These are phyloP conservation scores for Chaetogeoica ovagalla DNA, from an alignment of 2,888 invertebrate species.

Conservation along the genomic window DNA sequence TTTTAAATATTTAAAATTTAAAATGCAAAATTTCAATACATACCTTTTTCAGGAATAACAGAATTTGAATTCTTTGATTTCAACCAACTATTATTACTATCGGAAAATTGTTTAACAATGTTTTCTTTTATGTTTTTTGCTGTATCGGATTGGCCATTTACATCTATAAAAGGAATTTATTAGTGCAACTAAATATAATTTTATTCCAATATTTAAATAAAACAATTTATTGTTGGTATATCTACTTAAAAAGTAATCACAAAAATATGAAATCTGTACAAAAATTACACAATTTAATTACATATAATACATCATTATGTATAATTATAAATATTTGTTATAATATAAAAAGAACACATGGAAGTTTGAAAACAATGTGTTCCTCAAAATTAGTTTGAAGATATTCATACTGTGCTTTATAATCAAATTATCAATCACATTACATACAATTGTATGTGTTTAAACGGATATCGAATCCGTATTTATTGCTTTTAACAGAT, in stretches of 20 bases:
- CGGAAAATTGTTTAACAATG: conserved; percentile 65
- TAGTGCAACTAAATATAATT: not conserved
- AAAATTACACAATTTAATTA: no score
- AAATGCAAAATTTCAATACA: not conserved
- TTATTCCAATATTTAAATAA: no score
- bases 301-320: no score
- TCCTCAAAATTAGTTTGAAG: not conserved
- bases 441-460: not conserved
- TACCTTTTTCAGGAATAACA: conserved; percentile 33
- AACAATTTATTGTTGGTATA: no score
- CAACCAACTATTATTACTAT: conserved; percentile 74
- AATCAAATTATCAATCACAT: not conserved
- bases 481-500: no score
- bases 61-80: conserved; percentile 65
- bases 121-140: conserved; percentile 53
- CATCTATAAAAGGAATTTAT: conserved; percentile 6
- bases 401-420: not conserved
- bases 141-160: conserved; percentile 31
- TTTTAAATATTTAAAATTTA: not conserved
- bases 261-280: no score
- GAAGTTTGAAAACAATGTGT: not conserved
- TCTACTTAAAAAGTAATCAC: no score
- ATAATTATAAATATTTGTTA: not conserved
- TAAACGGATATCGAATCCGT: not conserved
- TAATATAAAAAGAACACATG: not conserved